Conservation (phyloP, 2,113 vertebrate genomes). For the Dipodomys stephensi region DNA sequence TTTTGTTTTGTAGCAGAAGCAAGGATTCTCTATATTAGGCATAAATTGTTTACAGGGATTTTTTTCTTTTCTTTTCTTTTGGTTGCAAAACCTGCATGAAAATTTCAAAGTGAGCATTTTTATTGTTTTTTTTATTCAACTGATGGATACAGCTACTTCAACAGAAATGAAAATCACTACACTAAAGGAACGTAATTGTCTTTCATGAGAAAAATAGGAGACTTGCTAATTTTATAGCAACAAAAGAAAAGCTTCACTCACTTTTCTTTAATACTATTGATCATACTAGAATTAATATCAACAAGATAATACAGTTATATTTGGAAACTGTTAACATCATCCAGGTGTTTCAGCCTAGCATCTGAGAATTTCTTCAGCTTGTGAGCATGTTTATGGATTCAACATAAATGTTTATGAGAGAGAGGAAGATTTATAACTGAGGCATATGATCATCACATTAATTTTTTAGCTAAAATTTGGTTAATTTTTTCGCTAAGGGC, state of each 20-base stretch:
- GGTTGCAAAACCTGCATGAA: slow-evolving; percentile 65
- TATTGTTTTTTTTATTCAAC: slow-evolving; percentile 55
- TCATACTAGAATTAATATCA: not conserved
- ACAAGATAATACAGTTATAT: not conserved
- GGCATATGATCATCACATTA: not conserved
- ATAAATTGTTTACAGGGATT: slow-evolving; percentile 67
- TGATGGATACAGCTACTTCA: slow-evolving; percentile 77
- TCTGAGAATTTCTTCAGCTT: not conserved
- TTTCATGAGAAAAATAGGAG: slow-evolving; percentile 73
- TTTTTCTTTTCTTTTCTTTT: slow-evolving; percentile 24
- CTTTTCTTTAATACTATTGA: not conserved
- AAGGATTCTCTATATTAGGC: slow-evolving; percentile 21
- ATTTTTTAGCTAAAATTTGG: slow-evolving; percentile 4
- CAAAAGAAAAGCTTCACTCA: not conserved
- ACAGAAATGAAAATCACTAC: slow-evolving; percentile 64
- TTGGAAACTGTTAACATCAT: not conserved
- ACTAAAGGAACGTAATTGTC: slow-evolving; percentile 80
- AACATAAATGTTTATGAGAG: not conserved
- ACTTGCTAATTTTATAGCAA: slow-evolving; percentile 74
- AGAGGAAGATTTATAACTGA: not conserved
- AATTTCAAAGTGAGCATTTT: slow-evolving; percentile 80
- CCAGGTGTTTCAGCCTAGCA: not conserved
- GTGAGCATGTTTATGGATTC: slow-evolving; percentile 21
- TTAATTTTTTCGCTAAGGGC: not conserved
- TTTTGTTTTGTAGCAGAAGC: slow-evolving; percentile 71